Evolutionary conservation across 2,797 vertebrate species (phyloP), one percentile per base, ranked within the genome.

Genomic region (Betta splendens): DNA sequence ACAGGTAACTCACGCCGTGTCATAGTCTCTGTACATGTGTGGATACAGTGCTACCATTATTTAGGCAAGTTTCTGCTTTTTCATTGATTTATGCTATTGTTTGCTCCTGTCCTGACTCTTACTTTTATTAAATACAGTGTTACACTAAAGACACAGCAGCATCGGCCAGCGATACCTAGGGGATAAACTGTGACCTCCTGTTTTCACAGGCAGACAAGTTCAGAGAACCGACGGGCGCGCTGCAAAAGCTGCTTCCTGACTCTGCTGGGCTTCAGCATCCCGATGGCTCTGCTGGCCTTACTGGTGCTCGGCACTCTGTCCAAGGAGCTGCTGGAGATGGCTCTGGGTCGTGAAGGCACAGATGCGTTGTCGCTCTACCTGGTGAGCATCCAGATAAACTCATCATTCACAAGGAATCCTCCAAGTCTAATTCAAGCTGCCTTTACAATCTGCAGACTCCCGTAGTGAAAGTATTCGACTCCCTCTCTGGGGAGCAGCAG

Each of bases 231-330:
- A 1, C 81, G 85, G 0, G 80, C 92, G 0, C 91, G 91, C 25
- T 92, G 89, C 37, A 92, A 92, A 59, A 92, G 92, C 69, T 93
- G 88, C 56, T 60, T 92, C 20, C 70, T 93, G 32, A 91, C 92
- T 6, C 69, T 94, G 55, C 71, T 92, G 38, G 93, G 93, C 16
- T 93, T 94, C 81, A 72, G 71, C 7, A 55, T 94, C 20, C 94
- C 94, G 0, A 44, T 94, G 68, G 85, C 91, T 35, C 85, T 95
- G 35, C 81, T 94, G 53, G 77, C 72, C 2, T 37, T 84, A 1
- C 73, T 94, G 77, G 36, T 93, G 1, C 75, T 94, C 58, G 92
- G 93, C 0, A 48, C 68, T 35, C 53, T 93, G 21, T 92, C 92
- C 52, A 44, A 42, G 39, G 89, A 92, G 12, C 0, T 93, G 3